Percentiles rank a stretch among this genome's conserved stretches.
These are phyloP conservation scores for Zosterops borbonicus DNA, from an alignment of 2,113 vertebrate species.

Conservation along the genomic window DNA sequence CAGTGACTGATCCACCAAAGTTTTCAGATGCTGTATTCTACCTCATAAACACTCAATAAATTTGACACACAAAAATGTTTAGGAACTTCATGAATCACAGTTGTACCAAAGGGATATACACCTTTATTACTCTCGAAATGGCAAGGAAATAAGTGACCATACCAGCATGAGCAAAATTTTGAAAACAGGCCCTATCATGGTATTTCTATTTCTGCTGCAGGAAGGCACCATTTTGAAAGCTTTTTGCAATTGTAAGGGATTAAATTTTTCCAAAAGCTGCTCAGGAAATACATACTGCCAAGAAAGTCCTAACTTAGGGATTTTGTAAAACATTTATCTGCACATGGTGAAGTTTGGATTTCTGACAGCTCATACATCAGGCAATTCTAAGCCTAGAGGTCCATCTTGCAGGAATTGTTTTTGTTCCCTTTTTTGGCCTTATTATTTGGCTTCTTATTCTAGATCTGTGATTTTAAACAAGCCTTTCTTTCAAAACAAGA, in stretches of 20 bases:
- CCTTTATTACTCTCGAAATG: background rate
- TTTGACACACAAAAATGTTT: background rate
- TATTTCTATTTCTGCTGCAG: background rate
- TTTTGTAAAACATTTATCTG: constrained; percentile 47
- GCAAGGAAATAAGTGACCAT: background rate
- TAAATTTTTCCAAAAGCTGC: background rate
- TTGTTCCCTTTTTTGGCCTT: constrained; percentile 60
- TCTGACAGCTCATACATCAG: constrained; percentile 55
- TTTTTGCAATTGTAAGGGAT: background rate
- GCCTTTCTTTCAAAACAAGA: constrained; percentile 55
- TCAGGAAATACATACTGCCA: constrained; percentile 41
- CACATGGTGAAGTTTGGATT: constrained; percentile 47
- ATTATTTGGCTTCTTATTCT: constrained; percentile 39
- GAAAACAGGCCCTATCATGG: background rate
- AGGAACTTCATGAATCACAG: background rate
- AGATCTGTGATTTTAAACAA: constrained; percentile 59
- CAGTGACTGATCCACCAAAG: rapidly evolving
- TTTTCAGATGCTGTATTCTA: background rate
- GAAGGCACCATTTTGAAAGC: background rate
- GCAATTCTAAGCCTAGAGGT: constrained; percentile 44
- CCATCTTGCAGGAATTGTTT: constrained; percentile 29
- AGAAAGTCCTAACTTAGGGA: constrained; percentile 30
- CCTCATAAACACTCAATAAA: background rate
- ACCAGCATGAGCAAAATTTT: background rate
- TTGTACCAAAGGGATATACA: background rate